Conservation (phyloP, 2,797 vertebrate species). For the Typhlichthys subterraneus region DNA sequence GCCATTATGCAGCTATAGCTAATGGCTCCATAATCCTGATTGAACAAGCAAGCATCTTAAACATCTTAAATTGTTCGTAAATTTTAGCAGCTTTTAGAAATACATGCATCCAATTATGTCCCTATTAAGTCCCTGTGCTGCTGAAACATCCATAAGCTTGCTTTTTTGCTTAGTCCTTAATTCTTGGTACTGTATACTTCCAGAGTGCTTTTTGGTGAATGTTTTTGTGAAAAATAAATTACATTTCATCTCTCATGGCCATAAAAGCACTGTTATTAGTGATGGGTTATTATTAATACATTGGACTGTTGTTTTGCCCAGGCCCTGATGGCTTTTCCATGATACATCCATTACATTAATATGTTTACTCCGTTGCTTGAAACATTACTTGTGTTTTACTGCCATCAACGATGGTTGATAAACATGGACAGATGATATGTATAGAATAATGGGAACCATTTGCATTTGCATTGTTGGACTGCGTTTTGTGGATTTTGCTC, state of each 20-base stretch:
- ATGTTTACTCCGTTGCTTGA: constrained; percentile 32
- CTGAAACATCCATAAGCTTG: not conserved
- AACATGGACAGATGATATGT: constrained; percentile 14
- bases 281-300: constrained; percentile 15
- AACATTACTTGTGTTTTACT: constrained; percentile 8
- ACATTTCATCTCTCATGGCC: not conserved
- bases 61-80: not conserved
- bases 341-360: constrained; percentile 41
- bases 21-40: not conserved
- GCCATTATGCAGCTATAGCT: constrained; percentile 2
- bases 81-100: not conserved
- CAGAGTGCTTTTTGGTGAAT: constrained; percentile 7
- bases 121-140: not conserved
- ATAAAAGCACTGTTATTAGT: constrained; percentile 6
- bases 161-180: not conserved
- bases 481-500: not conserved
- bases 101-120: not conserved
- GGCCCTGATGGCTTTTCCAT: constrained; percentile 25
- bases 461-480: constrained; percentile 11
- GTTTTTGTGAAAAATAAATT: constrained; percentile 6
- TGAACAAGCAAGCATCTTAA: not conserved
- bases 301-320: constrained; percentile 22
- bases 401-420: constrained; percentile 5
- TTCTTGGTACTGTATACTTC: constrained; percentile 1
- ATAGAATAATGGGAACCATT: constrained; percentile 5